A percentile compares a stretch with the other conserved stretches of the same genome.
Evolutionary conservation across 1,140 invertebrate genomes (phyloP).

Genomic region (Pogonognathellus flavescens): DNA sequence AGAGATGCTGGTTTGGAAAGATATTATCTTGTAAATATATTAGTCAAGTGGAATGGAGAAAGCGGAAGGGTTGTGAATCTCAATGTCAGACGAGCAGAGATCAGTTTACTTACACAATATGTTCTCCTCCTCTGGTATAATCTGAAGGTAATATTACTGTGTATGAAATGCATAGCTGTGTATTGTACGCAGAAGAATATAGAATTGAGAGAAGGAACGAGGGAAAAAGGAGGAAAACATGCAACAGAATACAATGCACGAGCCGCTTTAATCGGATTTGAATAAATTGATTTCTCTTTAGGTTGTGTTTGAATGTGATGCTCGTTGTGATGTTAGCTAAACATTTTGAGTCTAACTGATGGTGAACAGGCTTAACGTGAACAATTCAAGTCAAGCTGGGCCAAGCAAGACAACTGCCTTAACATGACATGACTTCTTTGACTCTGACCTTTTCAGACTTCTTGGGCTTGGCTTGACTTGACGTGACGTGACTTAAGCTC

Average conservation of each 20-base stretch:
- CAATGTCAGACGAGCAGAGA: too few relatives aligned
- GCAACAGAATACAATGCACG: constrained; percentile 36
- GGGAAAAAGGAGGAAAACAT: constrained; percentile 31
- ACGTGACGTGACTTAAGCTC: neutral
- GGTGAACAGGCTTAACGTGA: neutral
- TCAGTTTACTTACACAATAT: too few relatives aligned
- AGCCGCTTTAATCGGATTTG: constrained; percentile 52
- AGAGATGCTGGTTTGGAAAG: too few relatives aligned
- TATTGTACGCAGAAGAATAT: neutral
- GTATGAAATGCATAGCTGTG: too few relatives aligned
- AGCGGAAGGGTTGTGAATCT: too few relatives aligned
- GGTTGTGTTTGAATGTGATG: constrained; percentile 20
- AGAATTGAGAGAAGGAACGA: constrained; percentile 14
- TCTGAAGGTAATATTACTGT: too few relatives aligned
- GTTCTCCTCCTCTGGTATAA: too few relatives aligned
- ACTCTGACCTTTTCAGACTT: neutral
- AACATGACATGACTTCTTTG: constrained; percentile 3
- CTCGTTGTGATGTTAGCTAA: neutral
- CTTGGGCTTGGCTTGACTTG: constrained; percentile 10
- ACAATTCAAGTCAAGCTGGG: neutral
- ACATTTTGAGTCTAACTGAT: neutral
- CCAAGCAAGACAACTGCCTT: neutral
- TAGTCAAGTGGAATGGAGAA: too few relatives aligned
- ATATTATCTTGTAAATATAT: too few relatives aligned
- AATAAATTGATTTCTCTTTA: constrained; percentile 52